Evolutionary conservation across 2,113 vertebrate species (phyloP).

Genomic region (Notothenia coriiceps): DNA sequence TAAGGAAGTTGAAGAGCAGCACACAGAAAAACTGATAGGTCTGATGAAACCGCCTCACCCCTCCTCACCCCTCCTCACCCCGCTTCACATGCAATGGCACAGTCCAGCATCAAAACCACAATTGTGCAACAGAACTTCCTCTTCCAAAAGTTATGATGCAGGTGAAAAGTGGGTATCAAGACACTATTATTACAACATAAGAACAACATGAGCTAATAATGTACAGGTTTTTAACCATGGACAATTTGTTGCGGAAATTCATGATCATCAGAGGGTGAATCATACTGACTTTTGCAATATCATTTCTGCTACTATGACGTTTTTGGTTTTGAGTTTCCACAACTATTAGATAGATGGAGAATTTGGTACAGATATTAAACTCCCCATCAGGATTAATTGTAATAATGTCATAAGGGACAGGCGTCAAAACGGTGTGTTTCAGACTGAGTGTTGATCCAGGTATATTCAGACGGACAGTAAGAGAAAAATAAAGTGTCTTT

Average conservation of each 20-base stretch:
- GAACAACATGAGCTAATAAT: background rate
- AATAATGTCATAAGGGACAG: no score
- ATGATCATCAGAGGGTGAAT: background rate
- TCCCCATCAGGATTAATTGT: no score
- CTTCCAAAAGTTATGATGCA: background rate
- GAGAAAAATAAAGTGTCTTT: no score
- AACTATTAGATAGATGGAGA: no score
- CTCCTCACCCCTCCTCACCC: background rate
- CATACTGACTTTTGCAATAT: background rate
- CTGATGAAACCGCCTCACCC: conserved; percentile 51
- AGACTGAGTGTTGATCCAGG: no score
- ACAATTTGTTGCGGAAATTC: no score
- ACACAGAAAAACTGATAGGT: conserved; percentile 57
- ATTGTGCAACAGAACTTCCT: conserved; percentile 18
- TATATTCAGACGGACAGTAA: no score
- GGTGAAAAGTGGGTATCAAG: background rate
- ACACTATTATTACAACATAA: background rate
- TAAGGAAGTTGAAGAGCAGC: conserved; percentile 71
- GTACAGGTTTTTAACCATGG: background rate
- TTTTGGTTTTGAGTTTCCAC: background rate
- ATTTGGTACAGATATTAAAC: no score
- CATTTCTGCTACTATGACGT: background rate
- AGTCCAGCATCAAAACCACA: conserved; percentile 18
- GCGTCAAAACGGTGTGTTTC: no score
- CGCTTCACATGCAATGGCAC: conserved; percentile 25